A percentile compares a stretch with the other conserved stretches of the same genome.
These are phyloP conservation scores for Carlito syrichta DNA, from an alignment of 2,113 vertebrate species.

Conservation along the genomic window DNA sequence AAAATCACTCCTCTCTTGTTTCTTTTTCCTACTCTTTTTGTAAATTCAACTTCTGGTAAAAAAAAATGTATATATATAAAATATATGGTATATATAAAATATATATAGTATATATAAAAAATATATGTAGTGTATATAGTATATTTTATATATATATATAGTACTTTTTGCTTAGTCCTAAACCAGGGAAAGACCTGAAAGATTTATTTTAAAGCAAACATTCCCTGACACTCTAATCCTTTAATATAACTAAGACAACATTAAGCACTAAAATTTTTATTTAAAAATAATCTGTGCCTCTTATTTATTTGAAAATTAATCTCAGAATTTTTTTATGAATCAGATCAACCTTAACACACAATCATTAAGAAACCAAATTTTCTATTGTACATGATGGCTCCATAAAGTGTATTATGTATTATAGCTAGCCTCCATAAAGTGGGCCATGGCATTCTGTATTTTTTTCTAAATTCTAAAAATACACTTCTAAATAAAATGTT, in stretches of 20 bases:
- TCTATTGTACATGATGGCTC: too few relatives aligned
- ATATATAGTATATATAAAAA: too few relatives aligned
- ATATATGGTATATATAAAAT: too few relatives aligned
- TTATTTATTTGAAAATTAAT: not conserved
- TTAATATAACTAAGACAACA: not conserved
- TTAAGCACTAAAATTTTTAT: not conserved
- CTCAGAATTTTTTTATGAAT: not conserved
- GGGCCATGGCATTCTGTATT: not conserved
- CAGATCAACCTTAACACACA: not conserved
- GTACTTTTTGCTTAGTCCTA: not conserved
- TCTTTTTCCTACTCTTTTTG: not conserved
- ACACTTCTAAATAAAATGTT: not conserved
- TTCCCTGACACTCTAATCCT: not conserved
- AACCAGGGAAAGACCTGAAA: not conserved
- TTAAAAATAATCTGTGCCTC: not conserved
- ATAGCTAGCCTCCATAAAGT: not conserved
- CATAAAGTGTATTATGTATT: not conserved
- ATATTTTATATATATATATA: too few relatives aligned
- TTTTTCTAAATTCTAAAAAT: conserved; percentile 8
- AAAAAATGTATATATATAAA: too few relatives aligned
- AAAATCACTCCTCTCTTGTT: not conserved
- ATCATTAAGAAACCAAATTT: not conserved
- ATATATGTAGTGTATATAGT: too few relatives aligned
- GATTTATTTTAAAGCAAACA: not conserved
- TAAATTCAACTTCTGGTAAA: not conserved